Evolutionary conservation across 2,888 invertebrate species (phyloP), one percentile per base, ranked within the genome.

Genomic region (Ferdinandea cuprea): DNA sequence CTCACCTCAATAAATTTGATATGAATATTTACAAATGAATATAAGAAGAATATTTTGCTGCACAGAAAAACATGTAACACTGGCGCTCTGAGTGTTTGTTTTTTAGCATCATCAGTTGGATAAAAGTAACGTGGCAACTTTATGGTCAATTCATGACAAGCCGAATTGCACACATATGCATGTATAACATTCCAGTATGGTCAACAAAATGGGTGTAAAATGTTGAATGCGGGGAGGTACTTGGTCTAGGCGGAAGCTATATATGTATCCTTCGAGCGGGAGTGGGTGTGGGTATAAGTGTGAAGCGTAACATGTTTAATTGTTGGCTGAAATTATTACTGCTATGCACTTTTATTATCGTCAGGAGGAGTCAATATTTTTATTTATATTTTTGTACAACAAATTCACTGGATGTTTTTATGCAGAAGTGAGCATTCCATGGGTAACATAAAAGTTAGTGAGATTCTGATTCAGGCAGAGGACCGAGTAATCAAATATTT

Each of bases 21-120:
- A 78, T 78, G 71, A 78, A 78, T 78, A 78, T 71, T 78, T 71
- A 71, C 77, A 77, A 77, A 69, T 46, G 61, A 30, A 52, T 37
- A 37, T n/a, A n/a, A n/a, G n/a, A n/a, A n/a, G n/a, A n/a, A n/a
- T n/a, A n/a, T n/a, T n/a, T 35, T 44, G 35, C 54, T 46, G 56
- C 15, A 35, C 21, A 46, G 15, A 52, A 42, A 30, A 30, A 25
- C 35, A 46, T 58, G 52, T 30, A 17, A 42, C 13, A 7, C 8
- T 63, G 7, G 13, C 15, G 2, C 11, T 52, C 17, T 40, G 15
- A 15, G 54, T 30, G n/a, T 28, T 58, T 59, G 72, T 78, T 78
- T 66, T 72, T 78, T 78, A 72, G 58, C 72, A 37, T 59, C 71
- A 59, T 65, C 65, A 66, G 78, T 65, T n/a, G n/a, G 72, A 58